Evolutionary conservation across 2,797 vertebrate species (phyloP).

Genomic region (Chelonia mydas): DNA sequence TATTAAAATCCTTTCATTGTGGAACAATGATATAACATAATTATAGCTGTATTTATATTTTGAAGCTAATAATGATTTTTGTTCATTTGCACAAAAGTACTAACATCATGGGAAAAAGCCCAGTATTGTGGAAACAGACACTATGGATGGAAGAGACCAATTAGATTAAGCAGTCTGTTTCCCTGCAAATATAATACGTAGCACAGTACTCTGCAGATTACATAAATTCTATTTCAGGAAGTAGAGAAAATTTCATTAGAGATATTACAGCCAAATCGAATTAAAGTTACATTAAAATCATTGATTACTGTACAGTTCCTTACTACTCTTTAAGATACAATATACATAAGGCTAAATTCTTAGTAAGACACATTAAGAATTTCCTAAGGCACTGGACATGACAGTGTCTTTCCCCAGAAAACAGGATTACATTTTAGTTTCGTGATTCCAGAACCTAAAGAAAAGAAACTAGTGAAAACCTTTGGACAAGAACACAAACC

Average conservation of each 20-base stretch:
- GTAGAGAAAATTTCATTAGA: conserved; percentile 60
- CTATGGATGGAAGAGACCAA: conserved; percentile 1
- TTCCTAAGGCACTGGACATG: not conserved
- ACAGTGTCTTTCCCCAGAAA: conserved; percentile 19
- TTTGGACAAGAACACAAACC: not conserved
- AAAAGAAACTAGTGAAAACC: conserved; percentile 1
- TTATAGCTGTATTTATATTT: not conserved
- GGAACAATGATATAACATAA: not conserved
- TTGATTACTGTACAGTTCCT: not conserved
- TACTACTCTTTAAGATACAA: not conserved
- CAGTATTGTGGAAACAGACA: not conserved
- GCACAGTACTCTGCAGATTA: fast-evolving
- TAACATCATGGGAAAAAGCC: not conserved
- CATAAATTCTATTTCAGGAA: conserved; percentile 19
- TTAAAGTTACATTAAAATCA: conserved; percentile 49
- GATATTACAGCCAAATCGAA: conserved; percentile 59
- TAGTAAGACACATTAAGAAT: not conserved
- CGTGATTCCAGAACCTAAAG: not conserved
- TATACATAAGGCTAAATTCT: not conserved
- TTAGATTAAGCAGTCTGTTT: conserved; percentile 23
- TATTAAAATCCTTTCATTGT: not conserved
- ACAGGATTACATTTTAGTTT: not conserved
- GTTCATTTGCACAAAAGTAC: not conserved
- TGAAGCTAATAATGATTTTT: not conserved
- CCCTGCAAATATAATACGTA: conserved; percentile 43